Conservation (phyloP, 1,140 invertebrate genomes). For the Platyscapa corneri region DNA sequence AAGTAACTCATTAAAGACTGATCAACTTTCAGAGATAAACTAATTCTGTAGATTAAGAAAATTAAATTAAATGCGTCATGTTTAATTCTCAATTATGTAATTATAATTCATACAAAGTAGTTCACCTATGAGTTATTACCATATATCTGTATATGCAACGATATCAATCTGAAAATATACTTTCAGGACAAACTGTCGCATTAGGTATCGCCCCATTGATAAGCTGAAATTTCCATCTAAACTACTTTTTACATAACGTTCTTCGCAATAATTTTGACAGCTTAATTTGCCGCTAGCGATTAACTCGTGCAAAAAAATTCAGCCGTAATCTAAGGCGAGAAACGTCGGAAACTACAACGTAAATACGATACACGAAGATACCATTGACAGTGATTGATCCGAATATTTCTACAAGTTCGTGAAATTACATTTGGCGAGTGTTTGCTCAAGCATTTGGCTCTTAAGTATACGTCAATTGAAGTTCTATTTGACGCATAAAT, state of each 20-base stretch:
- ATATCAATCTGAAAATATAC: not conserved
- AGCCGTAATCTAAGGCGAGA: not conserved
- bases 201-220: not conserved
- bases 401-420: not conserved
- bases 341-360: not conserved
- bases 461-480: constrained; percentile 11
- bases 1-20: constrained; percentile 14
- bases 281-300: not conserved
- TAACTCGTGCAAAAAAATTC: not conserved
- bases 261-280: not conserved
- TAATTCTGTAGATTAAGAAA: constrained; percentile 1
- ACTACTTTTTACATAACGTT: not conserved
- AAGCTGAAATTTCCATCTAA: not conserved
- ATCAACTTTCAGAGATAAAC: constrained; percentile 1
- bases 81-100: constrained; percentile 24
- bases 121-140: not conserved
- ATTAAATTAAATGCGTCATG: constrained; percentile 15
- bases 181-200: not conserved
- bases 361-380: not conserved
- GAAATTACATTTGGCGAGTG: not conserved
- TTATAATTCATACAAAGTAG: constrained; percentile 8
- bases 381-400: constrained; percentile 8
- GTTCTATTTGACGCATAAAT: not conserved
- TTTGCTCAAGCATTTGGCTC: not conserved
- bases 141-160: not conserved